These are phyloP conservation scores for Brachypteracias leptosomus DNA, from an alignment of 2,113 vertebrate genomes.

Conservation along the genomic window DNA sequence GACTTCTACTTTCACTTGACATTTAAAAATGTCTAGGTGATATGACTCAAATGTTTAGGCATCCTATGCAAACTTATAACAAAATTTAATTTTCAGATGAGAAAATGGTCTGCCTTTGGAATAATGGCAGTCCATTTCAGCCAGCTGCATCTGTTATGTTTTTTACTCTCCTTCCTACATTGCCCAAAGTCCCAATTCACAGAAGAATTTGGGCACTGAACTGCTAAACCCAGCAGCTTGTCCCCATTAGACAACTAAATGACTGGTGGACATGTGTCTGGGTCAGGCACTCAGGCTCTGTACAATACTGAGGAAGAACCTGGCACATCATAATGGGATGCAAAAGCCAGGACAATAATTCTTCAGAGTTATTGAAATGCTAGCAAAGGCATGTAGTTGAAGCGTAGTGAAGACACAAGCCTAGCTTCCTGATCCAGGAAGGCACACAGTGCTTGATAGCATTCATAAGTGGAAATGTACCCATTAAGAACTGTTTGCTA, in stretches of 20 bases:
- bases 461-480: neutral
- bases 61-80: neutral
- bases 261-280: neutral
- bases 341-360: neutral
- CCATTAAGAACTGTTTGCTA: neutral
- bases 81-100: neutral
- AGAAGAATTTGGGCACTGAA: neutral
- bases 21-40: neutral
- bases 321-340: neutral
- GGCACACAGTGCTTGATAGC: neutral
- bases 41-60: neutral
- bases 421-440: neutral
- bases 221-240: neutral
- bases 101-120: neutral
- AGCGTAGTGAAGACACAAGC: neutral
- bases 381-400: neutral
- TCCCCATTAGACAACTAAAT: neutral
- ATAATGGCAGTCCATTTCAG: neutral
- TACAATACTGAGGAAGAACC: neutral
- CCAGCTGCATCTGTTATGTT: neutral
- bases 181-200: neutral
- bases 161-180: neutral
- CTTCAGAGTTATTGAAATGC: neutral
- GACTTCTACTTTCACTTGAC: neutral
- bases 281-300: neutral